Base-by-base conservation (phyloP, 1,140 invertebrate species). In the Drosophila equinoxialis region DNA sequence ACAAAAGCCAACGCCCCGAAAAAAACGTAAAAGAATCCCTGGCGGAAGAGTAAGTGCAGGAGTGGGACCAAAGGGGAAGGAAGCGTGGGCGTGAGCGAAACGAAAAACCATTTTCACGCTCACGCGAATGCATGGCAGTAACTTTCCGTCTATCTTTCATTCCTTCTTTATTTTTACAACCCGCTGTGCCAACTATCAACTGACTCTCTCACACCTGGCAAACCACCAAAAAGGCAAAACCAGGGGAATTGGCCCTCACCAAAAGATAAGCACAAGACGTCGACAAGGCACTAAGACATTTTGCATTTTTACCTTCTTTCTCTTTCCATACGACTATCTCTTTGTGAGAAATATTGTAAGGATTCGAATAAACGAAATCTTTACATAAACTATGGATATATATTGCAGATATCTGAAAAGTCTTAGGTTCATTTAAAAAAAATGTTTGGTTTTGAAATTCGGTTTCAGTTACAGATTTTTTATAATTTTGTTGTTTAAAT, bases 81-180 rank as follows among this genome's bases (percentile, higher is more conserved):
- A 54, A 64, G 48, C 45, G 64, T 75, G 73, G 72, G 73, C 65
- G 65, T 55, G 51, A 77, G 73, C 66, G 74, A 77, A 77, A 87
- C 79, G 83, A 89, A 86, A 86, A 86, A 87, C 83, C 83, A 87
- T 86, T 86, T 86, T 86, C 83, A 86, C 83, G 83, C 83, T 86
- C 83, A 86, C 83, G 83, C 83, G 83, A 87, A 70, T 86, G 83
- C 79, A 81, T 86, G 78, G 72, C 87, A 73, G 79, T 70, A 71
- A 39, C 48, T 71, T 71, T 45, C 74, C 73, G 73, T 51, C 23
- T 58, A 39, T 62, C 55, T 58, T 67, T 61, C 30, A 55, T 33
- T 61, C 37, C n/a, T 68, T 33, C 39, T 17, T 66, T 35, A 35
- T 60, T 23, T 74, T 75, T 42, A 33, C 39, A 45, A 65, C 35